phyloP scores from a whole-genome alignment of 1,140 invertebrate genomes.

The Drosophila pectinifera region DNA sequence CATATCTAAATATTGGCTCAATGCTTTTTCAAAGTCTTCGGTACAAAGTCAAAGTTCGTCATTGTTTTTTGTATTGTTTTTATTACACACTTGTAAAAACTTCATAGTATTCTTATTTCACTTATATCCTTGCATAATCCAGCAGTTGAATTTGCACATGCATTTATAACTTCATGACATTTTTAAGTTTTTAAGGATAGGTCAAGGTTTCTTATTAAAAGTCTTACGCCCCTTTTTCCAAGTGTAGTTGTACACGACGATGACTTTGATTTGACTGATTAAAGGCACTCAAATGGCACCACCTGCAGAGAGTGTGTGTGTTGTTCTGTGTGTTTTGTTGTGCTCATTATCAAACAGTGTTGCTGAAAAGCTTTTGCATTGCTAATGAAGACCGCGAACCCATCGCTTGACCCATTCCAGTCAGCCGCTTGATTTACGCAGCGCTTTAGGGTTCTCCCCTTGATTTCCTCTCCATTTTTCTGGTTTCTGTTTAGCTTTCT shows the following conservation, averaged over 20 bases:
- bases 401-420: slow-evolving; percentile 51
- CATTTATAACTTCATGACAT: neutral
- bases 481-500: slow-evolving; percentile 21
- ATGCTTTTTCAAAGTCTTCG: slow-evolving; percentile 1
- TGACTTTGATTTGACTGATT: slow-evolving; percentile 37
- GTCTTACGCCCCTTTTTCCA: neutral
- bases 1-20: neutral
- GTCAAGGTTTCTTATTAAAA: slow-evolving; percentile 2
- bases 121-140: neutral
- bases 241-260: slow-evolving; percentile 21
- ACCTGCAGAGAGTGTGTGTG: slow-evolving; percentile 15
- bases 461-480: slow-evolving; percentile 13
- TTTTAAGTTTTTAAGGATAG: slow-evolving; percentile 7
- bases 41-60: neutral
- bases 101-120: too few relatives aligned
- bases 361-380: slow-evolving; percentile 47
- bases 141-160: too few relatives aligned
- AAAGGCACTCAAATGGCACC: slow-evolving; percentile 27
- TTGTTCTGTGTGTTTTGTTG: slow-evolving; percentile 9
- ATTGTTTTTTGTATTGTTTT: neutral
- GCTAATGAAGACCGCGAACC: slow-evolving; percentile 53
- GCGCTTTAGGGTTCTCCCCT: slow-evolving; percentile 2
- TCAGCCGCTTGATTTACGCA: slow-evolving; percentile 17
- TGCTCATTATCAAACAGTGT: slow-evolving; percentile 35
- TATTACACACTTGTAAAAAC: neutral